Conservation (phyloP, 2,888 invertebrate species). For the Serripes groenlandicus region DNA sequence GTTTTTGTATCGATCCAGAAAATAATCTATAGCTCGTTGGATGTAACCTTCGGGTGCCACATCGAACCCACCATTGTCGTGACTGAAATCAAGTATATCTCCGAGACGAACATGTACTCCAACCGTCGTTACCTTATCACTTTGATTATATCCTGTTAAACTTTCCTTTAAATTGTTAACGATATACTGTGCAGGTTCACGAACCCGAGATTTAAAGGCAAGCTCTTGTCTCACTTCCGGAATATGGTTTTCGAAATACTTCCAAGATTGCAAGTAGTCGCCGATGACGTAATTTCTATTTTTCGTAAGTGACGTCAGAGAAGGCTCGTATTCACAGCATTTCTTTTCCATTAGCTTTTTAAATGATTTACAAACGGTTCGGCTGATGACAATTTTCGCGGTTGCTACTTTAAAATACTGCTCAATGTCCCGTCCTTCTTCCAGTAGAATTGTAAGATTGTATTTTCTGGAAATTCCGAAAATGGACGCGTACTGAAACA, state of each 20-base stretch:
- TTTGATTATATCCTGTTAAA: not conserved
- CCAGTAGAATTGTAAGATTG: slow-evolving; percentile 11
- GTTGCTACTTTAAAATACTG: slow-evolving; percentile 14
- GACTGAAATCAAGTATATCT: slow-evolving; percentile 1
- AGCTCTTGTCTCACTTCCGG: slow-evolving; percentile 3
- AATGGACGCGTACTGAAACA: slow-evolving; percentile 16
- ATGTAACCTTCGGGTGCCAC: slow-evolving; percentile 27
- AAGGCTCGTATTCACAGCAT: slow-evolving; percentile 7
- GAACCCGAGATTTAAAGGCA: not conserved
- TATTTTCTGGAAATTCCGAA: not conserved
- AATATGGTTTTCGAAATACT: slow-evolving; percentile 3
- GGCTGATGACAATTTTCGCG: not conserved
- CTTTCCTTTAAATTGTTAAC: slow-evolving; percentile 1
- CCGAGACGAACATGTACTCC: slow-evolving; percentile 19
- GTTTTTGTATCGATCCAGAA: slow-evolving; percentile 30
- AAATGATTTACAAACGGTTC: slow-evolving; percentile 5
- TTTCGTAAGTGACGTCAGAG: not conserved
- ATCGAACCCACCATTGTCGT: not conserved
- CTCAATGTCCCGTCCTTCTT: not conserved
- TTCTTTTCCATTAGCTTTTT: not conserved
- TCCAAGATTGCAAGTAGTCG: slow-evolving; percentile 17
- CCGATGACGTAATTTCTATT: slow-evolving; percentile 1
- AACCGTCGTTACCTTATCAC: not conserved
- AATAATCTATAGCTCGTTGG: slow-evolving; percentile 27
- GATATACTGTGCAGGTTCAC: not conserved